Evolutionary conservation across 2,888 invertebrate species (phyloP).

Genomic region (Erebia epiphron): DNA sequence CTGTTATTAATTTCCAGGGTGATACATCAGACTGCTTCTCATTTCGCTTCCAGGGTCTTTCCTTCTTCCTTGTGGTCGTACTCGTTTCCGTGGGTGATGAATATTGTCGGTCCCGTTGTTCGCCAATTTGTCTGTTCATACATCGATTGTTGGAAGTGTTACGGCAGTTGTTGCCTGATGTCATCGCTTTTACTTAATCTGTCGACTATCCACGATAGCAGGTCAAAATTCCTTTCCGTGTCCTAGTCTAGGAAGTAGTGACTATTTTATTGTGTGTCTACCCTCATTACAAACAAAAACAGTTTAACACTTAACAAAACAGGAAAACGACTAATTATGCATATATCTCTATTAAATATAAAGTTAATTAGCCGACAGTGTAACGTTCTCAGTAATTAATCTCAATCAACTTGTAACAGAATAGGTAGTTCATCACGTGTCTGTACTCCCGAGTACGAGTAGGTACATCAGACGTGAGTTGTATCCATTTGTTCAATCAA

Average conservation of each 20-base stretch:
- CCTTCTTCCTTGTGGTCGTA: too few species aligned
- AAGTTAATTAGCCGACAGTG: slow-evolving; percentile 11
- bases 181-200: too few species aligned
- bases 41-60: too few species aligned
- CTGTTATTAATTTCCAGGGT: too few species aligned
- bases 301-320: background rate
- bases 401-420: slow-evolving; percentile 37
- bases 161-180: too few species aligned
- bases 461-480: slow-evolving; percentile 38
- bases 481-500: slow-evolving; percentile 75
- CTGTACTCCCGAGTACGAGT: slow-evolving; percentile 2
- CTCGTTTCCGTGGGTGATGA: too few species aligned
- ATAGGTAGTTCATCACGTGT: slow-evolving; percentile 36
- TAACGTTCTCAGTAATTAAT: slow-evolving; percentile 29
- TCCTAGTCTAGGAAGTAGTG: background rate
- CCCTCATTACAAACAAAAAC: background rate
- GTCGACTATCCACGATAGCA: too few species aligned
- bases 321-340: slow-evolving; percentile 7
- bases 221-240: too few species aligned
- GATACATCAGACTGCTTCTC: too few species aligned
- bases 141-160: too few species aligned
- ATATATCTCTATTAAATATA: background rate
- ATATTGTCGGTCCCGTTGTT: too few species aligned
- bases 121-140: too few species aligned
- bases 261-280: background rate